Base-by-base conservation (phyloP, 2,888 invertebrate species). In the Andrena flavipes region DNA sequence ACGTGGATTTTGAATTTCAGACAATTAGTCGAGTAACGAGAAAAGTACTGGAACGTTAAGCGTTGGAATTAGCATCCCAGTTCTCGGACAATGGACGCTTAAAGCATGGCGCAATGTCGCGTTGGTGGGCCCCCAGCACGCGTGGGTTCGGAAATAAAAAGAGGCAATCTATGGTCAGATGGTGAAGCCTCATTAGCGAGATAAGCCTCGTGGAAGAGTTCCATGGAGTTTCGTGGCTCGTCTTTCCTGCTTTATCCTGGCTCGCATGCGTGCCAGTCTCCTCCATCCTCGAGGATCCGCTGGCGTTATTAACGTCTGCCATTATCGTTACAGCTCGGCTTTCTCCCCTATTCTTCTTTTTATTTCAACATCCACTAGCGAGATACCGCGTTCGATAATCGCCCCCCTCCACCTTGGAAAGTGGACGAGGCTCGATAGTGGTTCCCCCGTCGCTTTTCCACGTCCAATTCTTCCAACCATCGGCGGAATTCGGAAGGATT, bases 151-250 rank as follows among this genome's bases (percentile, higher is more conserved):
- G 33, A 16, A 54, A 23, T 35, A 64, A 69, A 76, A 80, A 72
- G 71, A 49, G 51, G 56, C 23, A 64, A 69, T 82, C 77, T 80
- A 72, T 63, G 80, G 89, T 89, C 89, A 89, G 91, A 91, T 91
- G 90, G 90, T 91, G 91, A 91, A 82, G 89, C 87, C 91, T 91
- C 91, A 90, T 91, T 91, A 91, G 88, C 80, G 88, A 90, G 91
- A 91, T 91, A 91, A 91, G 78, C 76, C 74, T 63, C 85, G 73
- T 76, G 79, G 76, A 74, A 80, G 75, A 87, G 79, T 82, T 85
- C 81, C 69, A 68, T 79, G 73, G 76, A 87, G 79, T 81, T 85
- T 81, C 69, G 73, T 80, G 73, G 76, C 80, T 30, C 29, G 16
- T 60, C 48, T 56, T 56, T 74, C 48, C 29, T 67, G 7, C 69